phyloP scores from a whole-genome alignment of 1,140 invertebrate genomes.

The Rhagoletis pomonella region DNA sequence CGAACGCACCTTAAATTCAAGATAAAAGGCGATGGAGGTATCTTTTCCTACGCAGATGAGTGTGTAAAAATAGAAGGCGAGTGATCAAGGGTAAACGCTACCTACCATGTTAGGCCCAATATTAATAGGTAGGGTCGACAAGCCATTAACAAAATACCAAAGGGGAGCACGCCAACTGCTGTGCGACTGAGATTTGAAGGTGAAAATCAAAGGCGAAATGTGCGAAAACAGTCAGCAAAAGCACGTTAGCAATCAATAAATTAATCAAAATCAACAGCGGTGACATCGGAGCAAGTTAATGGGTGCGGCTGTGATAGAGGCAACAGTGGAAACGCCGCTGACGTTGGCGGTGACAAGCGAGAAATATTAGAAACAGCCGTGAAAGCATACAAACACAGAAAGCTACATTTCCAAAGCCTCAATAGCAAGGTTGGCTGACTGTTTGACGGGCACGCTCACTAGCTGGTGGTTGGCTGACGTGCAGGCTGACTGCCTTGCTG shows the following conservation, averaged over 20 bases:
- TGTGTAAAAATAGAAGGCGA: neutral
- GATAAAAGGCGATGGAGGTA: no score
- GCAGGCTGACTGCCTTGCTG: neutral
- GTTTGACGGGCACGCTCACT: no score
- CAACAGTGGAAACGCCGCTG: neutral
- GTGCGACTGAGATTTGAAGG: neutral
- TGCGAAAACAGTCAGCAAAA: slow-evolving; percentile 61
- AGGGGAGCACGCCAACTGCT: neutral
- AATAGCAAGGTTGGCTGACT: neutral
- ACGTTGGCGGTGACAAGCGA: slow-evolving; percentile 16
- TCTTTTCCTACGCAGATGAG: neutral
- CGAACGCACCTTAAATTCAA: slow-evolving; percentile 11
- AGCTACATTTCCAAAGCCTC: neutral
- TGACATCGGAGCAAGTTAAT: no score
- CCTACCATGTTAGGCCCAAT: no score
- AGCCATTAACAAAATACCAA: neutral
- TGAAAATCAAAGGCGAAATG: slow-evolving; percentile 44
- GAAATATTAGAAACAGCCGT: slow-evolving; percentile 30
- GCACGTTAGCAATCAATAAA: slow-evolving; percentile 73
- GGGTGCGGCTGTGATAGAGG: neutral
- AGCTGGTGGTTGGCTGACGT: no score
- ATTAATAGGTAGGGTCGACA: neutral
- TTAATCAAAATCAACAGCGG: slow-evolving; percentile 71
- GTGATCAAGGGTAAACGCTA: no score
- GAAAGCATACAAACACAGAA: neutral